Base-by-base conservation (phyloP, 1,140 invertebrate genomes). In the roundworm (Caenorhabditis elegans) region DNA sequence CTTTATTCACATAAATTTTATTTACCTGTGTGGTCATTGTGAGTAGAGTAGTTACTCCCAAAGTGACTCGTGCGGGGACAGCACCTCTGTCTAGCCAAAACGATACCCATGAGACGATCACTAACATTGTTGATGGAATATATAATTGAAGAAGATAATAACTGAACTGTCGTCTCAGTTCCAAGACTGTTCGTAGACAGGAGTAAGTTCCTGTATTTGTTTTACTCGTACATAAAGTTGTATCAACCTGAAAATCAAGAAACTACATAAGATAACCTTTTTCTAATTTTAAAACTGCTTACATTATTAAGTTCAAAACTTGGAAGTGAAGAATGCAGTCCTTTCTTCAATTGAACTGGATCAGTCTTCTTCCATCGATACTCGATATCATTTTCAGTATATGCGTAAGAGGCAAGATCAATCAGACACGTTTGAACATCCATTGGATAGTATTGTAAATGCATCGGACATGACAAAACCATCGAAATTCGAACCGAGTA, bases 281-380 rank as follows among this genome's bases (percentile, higher is more conserved):
- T 53, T 28, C 2, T 2, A 34, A 24, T 46, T 43, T 19, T 39
- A 10, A 36, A 4, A 31, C 83, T 36, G 11, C 51, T 36, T 46
- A 78, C 76, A 34, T 94, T 91, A 90, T 96, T 95, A 79, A 97
- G 91, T 2, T 95, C 95, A 91, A 97, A 97, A 86, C 95, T 92
- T 83, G 96, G 96, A 88, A 97, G 92, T 11, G 89, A 90, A 10
- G 84, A 85, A 90, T 96, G 94, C 87, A 97, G 92, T 90, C 96
- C 96, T n/a, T 94, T 94, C 60, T 96, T 95, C 81, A 97, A 93
- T 91, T 98, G 96, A 46, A 98, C 95, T 11, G 96, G 96, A 90
- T 96, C 94, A n/a, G 93, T 94, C 89, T 95, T 93, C 90, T 96
- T 96, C 96, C 96, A 97, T 24, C 28, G 31, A 75, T 89, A 89